Evolutionary conservation across 2,113 vertebrate species (phyloP).

Genomic region (Asarcornis scutulata): DNA sequence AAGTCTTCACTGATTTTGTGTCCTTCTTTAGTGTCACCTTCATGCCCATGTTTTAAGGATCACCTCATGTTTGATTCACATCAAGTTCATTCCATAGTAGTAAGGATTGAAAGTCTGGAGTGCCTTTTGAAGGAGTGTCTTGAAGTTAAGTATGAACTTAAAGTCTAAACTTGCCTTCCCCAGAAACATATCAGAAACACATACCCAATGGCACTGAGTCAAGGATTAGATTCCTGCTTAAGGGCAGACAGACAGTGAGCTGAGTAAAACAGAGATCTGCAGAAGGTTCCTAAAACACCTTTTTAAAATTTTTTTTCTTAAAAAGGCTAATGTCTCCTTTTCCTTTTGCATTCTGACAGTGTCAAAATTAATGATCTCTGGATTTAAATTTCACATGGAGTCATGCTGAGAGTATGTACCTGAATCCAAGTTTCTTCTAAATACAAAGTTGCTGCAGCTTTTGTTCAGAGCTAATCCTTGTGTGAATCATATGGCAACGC

Average conservation of each 20-base stretch:
- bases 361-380: constrained; percentile 7
- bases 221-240: not conserved
- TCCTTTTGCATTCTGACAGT: constrained; percentile 5
- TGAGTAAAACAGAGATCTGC: not conserved
- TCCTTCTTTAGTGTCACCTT: not conserved
- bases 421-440: constrained; percentile 58
- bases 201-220: not conserved
- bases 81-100: not conserved
- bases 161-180: not conserved
- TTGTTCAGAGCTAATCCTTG: constrained; percentile 36
- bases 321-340: constrained; percentile 14
- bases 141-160: not conserved
- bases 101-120: not conserved
- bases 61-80: not conserved
- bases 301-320: not conserved
- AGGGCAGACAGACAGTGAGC: not conserved
- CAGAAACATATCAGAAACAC: not conserved
- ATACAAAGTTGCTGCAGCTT: constrained; percentile 22
- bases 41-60: not conserved
- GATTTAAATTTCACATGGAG: constrained; percentile 50
- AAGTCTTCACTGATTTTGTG: not conserved
- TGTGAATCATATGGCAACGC: constrained; percentile 51
- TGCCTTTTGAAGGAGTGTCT: not conserved
- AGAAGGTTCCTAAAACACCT: not conserved
- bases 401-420: constrained; percentile 49